Evolutionary conservation across 2,113 vertebrate genomes (phyloP).

Genomic region (Orthonyx spaldingii): DNA sequence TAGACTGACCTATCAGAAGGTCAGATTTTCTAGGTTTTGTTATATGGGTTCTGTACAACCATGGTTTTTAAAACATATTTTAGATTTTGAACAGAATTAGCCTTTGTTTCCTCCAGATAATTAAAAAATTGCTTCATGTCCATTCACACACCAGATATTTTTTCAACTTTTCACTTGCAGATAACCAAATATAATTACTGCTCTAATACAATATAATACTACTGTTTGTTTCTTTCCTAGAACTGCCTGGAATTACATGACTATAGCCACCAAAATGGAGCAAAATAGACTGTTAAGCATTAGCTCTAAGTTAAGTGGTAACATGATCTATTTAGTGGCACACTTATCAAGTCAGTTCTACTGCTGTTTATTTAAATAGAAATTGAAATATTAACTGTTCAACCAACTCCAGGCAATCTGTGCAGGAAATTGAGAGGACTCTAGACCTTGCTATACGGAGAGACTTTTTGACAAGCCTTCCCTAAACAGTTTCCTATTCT

Average conservation of each 20-base stretch:
- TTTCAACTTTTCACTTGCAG: slow-evolving; percentile 7
- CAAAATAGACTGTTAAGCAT: slow-evolving; percentile 38
- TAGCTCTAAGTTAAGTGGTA: slow-evolving; percentile 45
- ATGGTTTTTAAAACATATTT: background rate
- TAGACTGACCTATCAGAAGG: background rate
- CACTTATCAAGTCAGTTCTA: slow-evolving; percentile 61
- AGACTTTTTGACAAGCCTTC: slow-evolving; percentile 41
- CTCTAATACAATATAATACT: background rate
- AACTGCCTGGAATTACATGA: slow-evolving; percentile 11
- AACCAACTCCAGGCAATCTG: slow-evolving; percentile 39
- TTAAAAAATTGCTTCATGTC: background rate
- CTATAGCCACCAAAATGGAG: slow-evolving; percentile 22
- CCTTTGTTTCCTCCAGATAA: slow-evolving; percentile 8
- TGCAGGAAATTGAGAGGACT: slow-evolving; percentile 50
- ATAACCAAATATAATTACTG: slow-evolving; percentile 33
- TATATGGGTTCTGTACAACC: background rate
- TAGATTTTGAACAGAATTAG: slow-evolving; percentile 4
- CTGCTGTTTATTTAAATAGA: slow-evolving; percentile 63
- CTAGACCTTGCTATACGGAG: slow-evolving; percentile 22
- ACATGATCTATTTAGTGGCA: slow-evolving; percentile 55
- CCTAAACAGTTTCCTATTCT: slow-evolving; percentile 42
- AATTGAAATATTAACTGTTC: slow-evolving; percentile 53
- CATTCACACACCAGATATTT: background rate
- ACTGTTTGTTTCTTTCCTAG: slow-evolving; percentile 10
- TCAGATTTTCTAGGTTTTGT: background rate